Conservation (phyloP, 2,888 invertebrate genomes). For the Nipponacmea schrenckii region DNA sequence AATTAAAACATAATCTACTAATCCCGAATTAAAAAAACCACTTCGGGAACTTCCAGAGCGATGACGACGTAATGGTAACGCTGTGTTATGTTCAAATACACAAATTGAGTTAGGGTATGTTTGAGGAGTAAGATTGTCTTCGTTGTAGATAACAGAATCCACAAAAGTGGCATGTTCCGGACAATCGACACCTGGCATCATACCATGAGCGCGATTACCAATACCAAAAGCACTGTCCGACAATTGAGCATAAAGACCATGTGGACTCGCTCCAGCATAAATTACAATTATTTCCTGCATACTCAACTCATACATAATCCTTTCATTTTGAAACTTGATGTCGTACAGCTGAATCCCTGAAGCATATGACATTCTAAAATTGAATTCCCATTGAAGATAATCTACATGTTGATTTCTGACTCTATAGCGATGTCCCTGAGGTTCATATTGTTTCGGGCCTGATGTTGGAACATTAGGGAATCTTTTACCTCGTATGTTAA, state of each 20-base stretch:
- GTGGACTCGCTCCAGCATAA: slow-evolving; percentile 49
- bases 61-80: slow-evolving; percentile 48
- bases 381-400: slow-evolving; percentile 55
- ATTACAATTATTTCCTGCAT: slow-evolving; percentile 53
- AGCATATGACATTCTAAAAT: slow-evolving; percentile 44
- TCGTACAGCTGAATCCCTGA: slow-evolving; percentile 49
- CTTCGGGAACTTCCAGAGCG: slow-evolving; percentile 19
- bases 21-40: slow-evolving; percentile 39
- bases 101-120: slow-evolving; percentile 38
- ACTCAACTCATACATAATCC: slow-evolving; percentile 55
- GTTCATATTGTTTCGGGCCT: slow-evolving; percentile 43
- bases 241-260: slow-evolving; percentile 37
- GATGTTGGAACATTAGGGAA: slow-evolving; percentile 30
- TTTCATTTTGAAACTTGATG: slow-evolving; percentile 41
- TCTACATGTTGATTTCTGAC: slow-evolving; percentile 44
- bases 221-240: slow-evolving; percentile 47
- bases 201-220: slow-evolving; percentile 40
- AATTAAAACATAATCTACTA: slow-evolving; percentile 43
- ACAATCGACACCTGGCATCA: slow-evolving; percentile 57
- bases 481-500: slow-evolving; percentile 34
- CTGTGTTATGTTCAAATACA: slow-evolving; percentile 50
- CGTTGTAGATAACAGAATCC: slow-evolving; percentile 30
- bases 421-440: slow-evolving; percentile 50
- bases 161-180: slow-evolving; percentile 52
- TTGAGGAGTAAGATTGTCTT: slow-evolving; percentile 20